Conservation (phyloP, 2,888 invertebrate species). For the Galeruca laticollis region DNA sequence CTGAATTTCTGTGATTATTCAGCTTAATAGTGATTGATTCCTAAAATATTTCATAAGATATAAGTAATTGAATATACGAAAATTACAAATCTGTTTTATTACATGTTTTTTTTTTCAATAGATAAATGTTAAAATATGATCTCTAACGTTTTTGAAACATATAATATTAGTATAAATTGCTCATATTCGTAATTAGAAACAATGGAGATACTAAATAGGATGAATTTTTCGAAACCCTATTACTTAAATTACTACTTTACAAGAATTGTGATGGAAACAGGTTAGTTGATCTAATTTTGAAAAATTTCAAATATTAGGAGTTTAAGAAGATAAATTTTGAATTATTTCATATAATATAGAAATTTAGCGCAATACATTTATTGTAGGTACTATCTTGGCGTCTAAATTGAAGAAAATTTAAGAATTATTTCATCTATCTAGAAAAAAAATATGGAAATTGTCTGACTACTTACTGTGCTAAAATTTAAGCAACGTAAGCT, state of each 20-base stretch:
- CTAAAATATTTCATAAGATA: neutral
- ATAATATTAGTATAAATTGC: constrained; percentile 16
- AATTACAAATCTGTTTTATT: too few species aligned
- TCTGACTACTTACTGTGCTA: too few species aligned
- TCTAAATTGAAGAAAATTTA: too few species aligned
- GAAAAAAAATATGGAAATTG: too few species aligned
- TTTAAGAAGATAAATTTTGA: neutral
- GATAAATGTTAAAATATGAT: constrained; percentile 17
- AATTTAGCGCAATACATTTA: neutral
- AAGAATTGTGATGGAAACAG: constrained; percentile 1
- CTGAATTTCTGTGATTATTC: constrained; percentile 28
- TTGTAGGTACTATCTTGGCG: too few species aligned
- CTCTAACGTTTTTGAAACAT: constrained; percentile 11
- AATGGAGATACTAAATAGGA: constrained; percentile 24
- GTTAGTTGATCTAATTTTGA: neutral
- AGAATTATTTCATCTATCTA: too few species aligned
- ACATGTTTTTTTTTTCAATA: neutral
- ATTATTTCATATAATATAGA: too few species aligned
- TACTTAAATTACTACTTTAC: constrained; percentile 5
- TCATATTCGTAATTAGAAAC: constrained; percentile 22
- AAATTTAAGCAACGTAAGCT: too few species aligned
- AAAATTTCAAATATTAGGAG: neutral
- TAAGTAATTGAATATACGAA: too few species aligned
- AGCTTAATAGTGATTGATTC: constrained; percentile 3
- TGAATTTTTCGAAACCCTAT: constrained; percentile 16